These are phyloP conservation scores for Chorisops tibialis DNA, from an alignment of 2,888 invertebrate species.

Conservation along the genomic window DNA sequence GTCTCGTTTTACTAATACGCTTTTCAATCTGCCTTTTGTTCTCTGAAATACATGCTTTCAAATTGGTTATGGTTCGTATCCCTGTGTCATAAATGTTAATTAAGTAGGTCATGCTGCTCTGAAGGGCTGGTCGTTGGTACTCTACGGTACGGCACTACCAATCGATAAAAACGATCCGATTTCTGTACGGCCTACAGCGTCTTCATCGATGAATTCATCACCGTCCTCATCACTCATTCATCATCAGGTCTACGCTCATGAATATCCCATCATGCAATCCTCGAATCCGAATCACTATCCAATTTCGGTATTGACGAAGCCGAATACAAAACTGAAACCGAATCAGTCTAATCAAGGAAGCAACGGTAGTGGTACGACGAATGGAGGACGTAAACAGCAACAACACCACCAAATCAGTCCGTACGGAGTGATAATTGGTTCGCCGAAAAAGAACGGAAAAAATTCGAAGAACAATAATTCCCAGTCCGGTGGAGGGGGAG, in stretches of 20 bases:
- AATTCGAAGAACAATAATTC: conserved; percentile 33
- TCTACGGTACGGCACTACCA: conserved; percentile 78
- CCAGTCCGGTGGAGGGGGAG: conserved; percentile 35
- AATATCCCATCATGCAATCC: conserved; percentile 48
- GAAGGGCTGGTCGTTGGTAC: conserved; percentile 89
- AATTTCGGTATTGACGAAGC: conserved; percentile 25
- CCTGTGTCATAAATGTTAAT: neutral
- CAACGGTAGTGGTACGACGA: neutral
- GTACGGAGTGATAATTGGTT: conserved; percentile 43
- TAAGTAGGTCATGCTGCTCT: conserved; percentile 78
- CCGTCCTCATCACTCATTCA: conserved; percentile 41
- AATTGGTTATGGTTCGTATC: no score
- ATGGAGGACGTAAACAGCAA: conserved; percentile 38
- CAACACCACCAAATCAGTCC: conserved; percentile 47
- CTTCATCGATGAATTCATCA: neutral
- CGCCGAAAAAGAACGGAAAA: conserved; percentile 37
- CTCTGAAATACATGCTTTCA: no score
- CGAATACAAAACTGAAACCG: conserved; percentile 20
- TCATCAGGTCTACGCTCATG: conserved; percentile 48
- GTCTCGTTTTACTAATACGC: neutral
- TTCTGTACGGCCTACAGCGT: conserved; percentile 44
- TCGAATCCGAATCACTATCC: conserved; percentile 38
- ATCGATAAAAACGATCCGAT: conserved; percentile 63
- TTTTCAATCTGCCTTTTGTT: neutral
- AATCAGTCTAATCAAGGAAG: neutral